These are phyloP conservation scores for Clitarchus hookeri DNA, from an alignment of 2,888 invertebrate genomes.

Conservation along the genomic window DNA sequence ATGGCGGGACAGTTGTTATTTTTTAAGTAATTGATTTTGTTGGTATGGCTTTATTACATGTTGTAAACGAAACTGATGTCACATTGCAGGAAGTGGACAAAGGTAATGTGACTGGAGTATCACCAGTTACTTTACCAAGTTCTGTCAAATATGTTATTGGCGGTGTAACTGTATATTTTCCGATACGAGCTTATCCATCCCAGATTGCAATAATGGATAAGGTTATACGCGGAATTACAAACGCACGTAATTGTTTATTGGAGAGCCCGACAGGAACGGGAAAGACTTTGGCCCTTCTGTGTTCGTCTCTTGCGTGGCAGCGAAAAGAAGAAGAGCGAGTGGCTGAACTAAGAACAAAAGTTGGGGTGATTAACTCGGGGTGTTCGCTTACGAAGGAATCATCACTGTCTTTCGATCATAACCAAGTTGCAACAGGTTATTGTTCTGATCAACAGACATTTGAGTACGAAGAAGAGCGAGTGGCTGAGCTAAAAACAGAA, in stretches of 20 bases:
- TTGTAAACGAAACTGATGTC: neutral
- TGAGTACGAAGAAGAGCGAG: neutral
- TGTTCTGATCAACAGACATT: no score
- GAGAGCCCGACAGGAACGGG: constrained; percentile 86
- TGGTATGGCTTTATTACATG: neutral
- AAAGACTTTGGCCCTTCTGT: constrained; percentile 77
- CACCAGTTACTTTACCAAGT: neutral
- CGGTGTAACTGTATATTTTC: neutral
- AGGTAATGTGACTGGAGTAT: neutral
- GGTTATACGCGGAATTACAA: neutral
- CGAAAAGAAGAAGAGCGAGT: neutral
- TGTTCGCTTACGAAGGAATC: neutral
- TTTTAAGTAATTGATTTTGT: neutral
- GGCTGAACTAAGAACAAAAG: neutral
- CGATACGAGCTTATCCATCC: neutral
- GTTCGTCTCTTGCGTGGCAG: constrained; percentile 75
- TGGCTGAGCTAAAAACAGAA: no score
- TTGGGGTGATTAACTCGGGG: neutral
- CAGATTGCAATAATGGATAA: constrained; percentile 9
- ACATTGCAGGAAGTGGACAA: neutral
- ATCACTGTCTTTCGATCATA: no score
- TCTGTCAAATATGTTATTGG: neutral
- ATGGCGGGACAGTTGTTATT: neutral
- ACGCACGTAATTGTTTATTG: constrained; percentile 55
- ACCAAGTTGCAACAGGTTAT: no score